A percentile compares a stretch with the other conserved stretches of the same genome.
phyloP scores from a whole-genome alignment of 35 echinoderm and acorn worm genomes.

The Ophiothrix spiculata region DNA sequence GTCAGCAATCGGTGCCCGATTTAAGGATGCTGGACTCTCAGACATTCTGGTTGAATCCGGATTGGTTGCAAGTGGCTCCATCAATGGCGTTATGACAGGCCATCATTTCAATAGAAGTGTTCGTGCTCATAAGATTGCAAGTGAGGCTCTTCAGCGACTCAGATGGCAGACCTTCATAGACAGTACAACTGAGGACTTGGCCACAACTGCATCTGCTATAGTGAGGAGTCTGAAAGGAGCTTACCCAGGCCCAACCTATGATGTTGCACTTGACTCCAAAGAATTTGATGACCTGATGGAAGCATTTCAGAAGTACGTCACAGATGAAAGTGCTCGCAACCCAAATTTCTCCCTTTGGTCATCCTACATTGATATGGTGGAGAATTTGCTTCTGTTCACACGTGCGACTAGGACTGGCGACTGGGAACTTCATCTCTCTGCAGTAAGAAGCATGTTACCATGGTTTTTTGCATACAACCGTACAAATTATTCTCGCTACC shows the following conservation, averaged over 20 bases:
- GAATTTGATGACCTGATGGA: background rate
- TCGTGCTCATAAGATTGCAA: constrained; percentile 49
- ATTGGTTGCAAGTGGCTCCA: constrained; percentile 57
- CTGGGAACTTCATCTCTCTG: constrained; percentile 28
- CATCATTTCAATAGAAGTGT: constrained; percentile 64
- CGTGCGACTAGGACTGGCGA: constrained; percentile 14
- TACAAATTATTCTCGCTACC: constrained; percentile 41
- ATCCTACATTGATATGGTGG: constrained; percentile 24
- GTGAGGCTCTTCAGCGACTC: constrained; percentile 9
- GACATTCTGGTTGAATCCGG: constrained; percentile 53
- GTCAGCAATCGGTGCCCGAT: constrained; percentile 54
- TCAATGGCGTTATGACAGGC: constrained; percentile 44
- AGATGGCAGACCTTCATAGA: constrained; percentile 1
- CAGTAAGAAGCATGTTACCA: constrained; percentile 20
- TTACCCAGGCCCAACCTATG: background rate
- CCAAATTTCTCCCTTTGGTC: constrained; percentile 17
- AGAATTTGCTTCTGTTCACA: constrained; percentile 10
- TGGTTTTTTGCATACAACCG: constrained; percentile 57
- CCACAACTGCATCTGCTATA: background rate
- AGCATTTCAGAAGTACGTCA: background rate
- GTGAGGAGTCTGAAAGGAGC: background rate
- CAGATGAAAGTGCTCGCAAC: background rate
- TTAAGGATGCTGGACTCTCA: constrained; percentile 63
- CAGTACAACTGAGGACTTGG: background rate
- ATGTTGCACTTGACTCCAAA: background rate